These are phyloP conservation scores for Lerista edwardsae DNA, from an alignment of 2,797 vertebrate genomes.

Conservation along the genomic window DNA sequence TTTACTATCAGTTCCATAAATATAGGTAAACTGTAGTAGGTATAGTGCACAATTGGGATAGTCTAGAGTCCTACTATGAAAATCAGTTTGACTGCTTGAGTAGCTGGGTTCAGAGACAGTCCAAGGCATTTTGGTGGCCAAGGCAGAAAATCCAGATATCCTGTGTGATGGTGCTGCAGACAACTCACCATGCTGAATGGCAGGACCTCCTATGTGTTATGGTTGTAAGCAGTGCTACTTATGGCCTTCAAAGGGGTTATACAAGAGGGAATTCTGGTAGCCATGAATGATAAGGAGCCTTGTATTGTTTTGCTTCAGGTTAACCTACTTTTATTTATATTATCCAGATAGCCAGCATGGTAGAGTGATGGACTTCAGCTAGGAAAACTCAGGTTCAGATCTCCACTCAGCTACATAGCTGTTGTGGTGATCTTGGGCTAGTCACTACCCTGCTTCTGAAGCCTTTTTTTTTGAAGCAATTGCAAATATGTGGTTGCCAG, in stretches of 20 bases:
- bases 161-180: background rate
- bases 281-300: background rate
- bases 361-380: too few species aligned
- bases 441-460: too few species aligned
- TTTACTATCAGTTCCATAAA: conserved; percentile 3
- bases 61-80: background rate
- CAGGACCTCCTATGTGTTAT: background rate
- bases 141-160: background rate
- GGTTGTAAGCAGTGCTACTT: background rate
- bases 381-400: too few species aligned
- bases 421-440: too few species aligned
- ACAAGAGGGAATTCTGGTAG: background rate
- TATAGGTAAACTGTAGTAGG: background rate
- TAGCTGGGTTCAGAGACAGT: background rate
- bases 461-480: too few species aligned
- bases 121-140: background rate
- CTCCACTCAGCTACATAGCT: too few species aligned
- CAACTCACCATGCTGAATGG: background rate
- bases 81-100: background rate
- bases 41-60: background rate
- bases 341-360: too few species aligned
- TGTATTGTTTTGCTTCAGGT: too few species aligned
- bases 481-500: too few species aligned
- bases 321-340: too few species aligned
- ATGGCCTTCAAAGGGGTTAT: background rate